Evolutionary conservation across 2,797 vertebrate species (phyloP).

Genomic region (Sebastes elongatus): DNA sequence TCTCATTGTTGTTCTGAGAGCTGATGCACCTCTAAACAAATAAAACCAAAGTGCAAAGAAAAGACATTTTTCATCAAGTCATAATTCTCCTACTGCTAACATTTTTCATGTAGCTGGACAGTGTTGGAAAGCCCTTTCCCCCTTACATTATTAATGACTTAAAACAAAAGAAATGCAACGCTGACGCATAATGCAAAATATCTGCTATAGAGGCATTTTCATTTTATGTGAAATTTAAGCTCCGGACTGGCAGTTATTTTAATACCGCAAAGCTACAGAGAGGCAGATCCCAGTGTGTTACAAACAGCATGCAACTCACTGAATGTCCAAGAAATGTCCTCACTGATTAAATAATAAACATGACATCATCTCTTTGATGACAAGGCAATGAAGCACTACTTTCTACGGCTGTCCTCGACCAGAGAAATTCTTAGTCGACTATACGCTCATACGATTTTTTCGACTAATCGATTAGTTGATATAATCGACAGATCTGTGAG

Average conservation of each 20-base stretch:
- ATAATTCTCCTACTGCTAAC: not conserved
- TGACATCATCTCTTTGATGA: slow-evolving; percentile 1
- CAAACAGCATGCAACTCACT: not conserved
- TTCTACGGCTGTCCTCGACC: too few relatives aligned
- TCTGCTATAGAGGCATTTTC: slow-evolving; percentile 1
- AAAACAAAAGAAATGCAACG: slow-evolving; percentile 18
- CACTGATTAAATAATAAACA: slow-evolving; percentile 4
- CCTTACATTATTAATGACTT: slow-evolving; percentile 23
- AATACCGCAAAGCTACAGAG: not conserved
- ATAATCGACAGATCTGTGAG: too few relatives aligned
- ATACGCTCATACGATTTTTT: too few relatives aligned
- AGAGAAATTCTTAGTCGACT: too few relatives aligned
- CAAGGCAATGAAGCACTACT: not conserved
- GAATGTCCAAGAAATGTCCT: not conserved
- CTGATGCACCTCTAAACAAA: slow-evolving; percentile 19
- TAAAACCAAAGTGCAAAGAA: slow-evolving; percentile 1
- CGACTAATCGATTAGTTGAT: too few relatives aligned
- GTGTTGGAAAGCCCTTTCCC: not conserved
- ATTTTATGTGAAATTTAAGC: not conserved
- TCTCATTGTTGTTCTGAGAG: slow-evolving; percentile 1
- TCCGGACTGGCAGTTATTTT: not conserved
- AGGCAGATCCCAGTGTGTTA: not conserved
- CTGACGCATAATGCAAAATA: not conserved
- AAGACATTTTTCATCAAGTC: slow-evolving; percentile 7
- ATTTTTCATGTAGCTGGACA: slow-evolving; percentile 9